Conservation (phyloP, 2,797 vertebrate genomes). For the Brachyalestes nurse region DNA sequence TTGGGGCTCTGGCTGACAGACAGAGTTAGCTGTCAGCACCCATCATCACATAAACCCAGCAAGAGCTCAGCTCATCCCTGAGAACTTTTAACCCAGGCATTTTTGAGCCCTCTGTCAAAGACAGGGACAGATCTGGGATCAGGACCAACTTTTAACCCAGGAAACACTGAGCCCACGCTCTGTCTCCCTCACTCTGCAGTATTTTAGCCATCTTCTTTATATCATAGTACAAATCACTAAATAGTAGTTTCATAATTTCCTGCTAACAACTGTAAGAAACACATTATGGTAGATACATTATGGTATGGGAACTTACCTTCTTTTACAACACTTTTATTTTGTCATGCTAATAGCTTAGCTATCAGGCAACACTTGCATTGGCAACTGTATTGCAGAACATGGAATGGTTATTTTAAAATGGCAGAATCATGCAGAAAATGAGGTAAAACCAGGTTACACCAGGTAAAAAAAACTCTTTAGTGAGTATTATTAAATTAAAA, state of each 20-base stretch:
- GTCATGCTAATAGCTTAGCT: neutral
- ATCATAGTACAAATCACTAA: neutral
- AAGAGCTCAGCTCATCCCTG: slow-evolving; percentile 75
- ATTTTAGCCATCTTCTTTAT: neutral
- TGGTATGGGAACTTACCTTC: neutral
- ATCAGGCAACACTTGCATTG: neutral
- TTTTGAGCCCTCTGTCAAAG: slow-evolving; percentile 62
- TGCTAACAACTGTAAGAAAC: neutral
- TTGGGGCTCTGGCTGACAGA: slow-evolving; percentile 54
- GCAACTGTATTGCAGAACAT: neutral
- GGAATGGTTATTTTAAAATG: neutral
- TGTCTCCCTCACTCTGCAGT: neutral
- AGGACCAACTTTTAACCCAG: slow-evolving; percentile 5
- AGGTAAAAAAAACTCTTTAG: neutral
- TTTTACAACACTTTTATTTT: neutral
- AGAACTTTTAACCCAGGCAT: slow-evolving; percentile 82
- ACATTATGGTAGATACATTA: neutral
- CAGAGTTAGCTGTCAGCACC: slow-evolving; percentile 77
- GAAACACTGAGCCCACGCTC: neutral
- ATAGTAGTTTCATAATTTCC: neutral
- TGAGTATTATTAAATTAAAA: neutral
- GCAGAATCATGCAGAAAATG: slow-evolving; percentile 3
- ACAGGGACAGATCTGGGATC: slow-evolving; percentile 15
- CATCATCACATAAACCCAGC: slow-evolving; percentile 79
- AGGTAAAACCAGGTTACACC: neutral